Percentiles rank a stretch among this genome's conserved stretches.
These are phyloP conservation scores for Lissocephala sabroskyi DNA, from an alignment of 2,888 invertebrate species.

Conservation along the genomic window DNA sequence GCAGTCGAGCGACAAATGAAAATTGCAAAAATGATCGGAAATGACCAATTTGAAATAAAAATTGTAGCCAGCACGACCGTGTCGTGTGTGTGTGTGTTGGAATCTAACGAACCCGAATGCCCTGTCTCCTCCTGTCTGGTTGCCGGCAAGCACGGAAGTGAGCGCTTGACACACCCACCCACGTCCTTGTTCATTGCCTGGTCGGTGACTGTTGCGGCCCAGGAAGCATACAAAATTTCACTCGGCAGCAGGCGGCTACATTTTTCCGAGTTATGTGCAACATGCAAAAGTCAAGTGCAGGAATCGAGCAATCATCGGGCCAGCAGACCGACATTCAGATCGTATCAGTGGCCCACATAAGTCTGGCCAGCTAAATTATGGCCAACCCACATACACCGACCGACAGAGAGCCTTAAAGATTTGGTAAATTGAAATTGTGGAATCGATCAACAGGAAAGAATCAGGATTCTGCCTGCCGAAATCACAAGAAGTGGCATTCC, in stretches of 20 bases:
- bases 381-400: no score
- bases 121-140: no score
- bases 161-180: constrained; percentile 8
- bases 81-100: no score
- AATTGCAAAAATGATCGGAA: constrained; percentile 58
- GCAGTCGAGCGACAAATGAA: constrained; percentile 53
- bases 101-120: no score
- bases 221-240: constrained; percentile 20
- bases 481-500: no score
- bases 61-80: no score
- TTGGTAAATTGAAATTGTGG: no score
- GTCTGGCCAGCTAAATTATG: constrained; percentile 11
- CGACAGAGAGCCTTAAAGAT: no score
- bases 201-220: constrained; percentile 5
- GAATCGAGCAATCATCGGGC: constrained; percentile 31
- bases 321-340: constrained; percentile 10
- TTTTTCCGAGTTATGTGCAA: not conserved
- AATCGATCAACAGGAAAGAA: no score
- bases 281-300: constrained; percentile 47
- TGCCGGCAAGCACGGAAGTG: not conserved
- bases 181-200: not conserved
- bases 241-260: constrained; percentile 10
- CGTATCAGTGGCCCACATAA: constrained; percentile 1
- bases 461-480: no score
- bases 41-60: constrained; percentile 65